Percentiles rank a stretch among this genome's conserved stretches.
Conservation (phyloP, 2,888 invertebrate species). For the Timandra comae region DNA sequence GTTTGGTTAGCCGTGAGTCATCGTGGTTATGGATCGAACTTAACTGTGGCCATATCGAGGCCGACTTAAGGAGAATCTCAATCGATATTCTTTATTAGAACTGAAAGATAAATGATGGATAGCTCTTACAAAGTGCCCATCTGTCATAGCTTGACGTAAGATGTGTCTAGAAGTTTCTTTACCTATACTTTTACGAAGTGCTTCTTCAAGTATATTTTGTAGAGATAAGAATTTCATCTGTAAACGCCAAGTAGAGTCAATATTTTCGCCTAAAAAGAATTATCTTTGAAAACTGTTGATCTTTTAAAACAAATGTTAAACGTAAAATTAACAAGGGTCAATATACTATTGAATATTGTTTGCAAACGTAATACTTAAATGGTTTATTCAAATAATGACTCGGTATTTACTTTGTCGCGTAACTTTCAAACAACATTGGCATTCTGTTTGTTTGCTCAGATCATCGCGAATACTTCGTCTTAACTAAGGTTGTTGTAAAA, state of each 20-base stretch:
- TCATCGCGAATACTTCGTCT: conserved; percentile 24
- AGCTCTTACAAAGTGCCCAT: not conserved
- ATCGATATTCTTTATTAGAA: conserved; percentile 20
- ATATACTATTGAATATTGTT: no score
- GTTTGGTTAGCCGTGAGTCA: conserved; percentile 53
- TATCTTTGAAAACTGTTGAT: no score
- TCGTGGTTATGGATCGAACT: conserved; percentile 23
- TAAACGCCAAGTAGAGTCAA: no score
- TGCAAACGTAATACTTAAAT: no score
- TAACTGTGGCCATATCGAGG: conserved; percentile 36
- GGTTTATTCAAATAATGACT: no score
- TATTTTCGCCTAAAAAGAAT: no score
- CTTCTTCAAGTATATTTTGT: not conserved
- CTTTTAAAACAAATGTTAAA: no score
- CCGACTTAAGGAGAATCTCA: conserved; percentile 32
- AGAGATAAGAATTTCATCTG: not conserved
- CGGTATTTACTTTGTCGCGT: no score
- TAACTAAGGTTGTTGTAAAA: conserved; percentile 29
- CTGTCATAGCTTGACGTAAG: not conserved
- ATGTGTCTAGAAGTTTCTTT: not conserved
- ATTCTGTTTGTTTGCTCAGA: not conserved
- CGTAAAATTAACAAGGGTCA: no score
- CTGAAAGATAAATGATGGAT: no score
- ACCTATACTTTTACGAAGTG: no score
- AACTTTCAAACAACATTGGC: no score